phyloP scores from a whole-genome alignment of 1,140 invertebrate genomes.

The Saccostrea echinata region DNA sequence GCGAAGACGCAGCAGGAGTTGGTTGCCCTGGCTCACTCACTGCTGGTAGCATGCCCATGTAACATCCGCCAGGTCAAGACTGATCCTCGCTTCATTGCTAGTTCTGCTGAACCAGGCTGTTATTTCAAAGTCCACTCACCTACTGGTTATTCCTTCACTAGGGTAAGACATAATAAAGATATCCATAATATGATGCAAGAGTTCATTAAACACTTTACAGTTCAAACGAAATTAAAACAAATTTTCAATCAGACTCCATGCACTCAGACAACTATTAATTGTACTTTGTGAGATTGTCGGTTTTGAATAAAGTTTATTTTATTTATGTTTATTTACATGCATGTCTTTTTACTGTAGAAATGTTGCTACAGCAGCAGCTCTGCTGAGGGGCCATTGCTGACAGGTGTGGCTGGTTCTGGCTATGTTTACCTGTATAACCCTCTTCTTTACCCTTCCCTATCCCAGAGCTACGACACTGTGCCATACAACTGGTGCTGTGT shows the following conservation, averaged over 20 bases:
- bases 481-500: conserved; percentile 36
- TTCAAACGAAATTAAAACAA: too few relatives aligned
- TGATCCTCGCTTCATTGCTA: conserved; percentile 1
- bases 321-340: neutral
- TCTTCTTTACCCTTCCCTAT: neutral
- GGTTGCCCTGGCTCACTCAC: neutral
- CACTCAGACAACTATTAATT: too few relatives aligned
- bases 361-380: conserved; percentile 18
- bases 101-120: conserved; percentile 17
- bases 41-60: neutral
- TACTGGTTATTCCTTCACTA: neutral
- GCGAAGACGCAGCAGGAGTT: neutral
- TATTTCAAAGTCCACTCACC: conserved; percentile 19
- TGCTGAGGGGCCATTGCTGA: neutral
- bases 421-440: conserved; percentile 32
- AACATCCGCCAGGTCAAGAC: neutral
- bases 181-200: neutral
- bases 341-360: neutral
- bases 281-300: too few relatives aligned
- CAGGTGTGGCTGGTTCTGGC: neutral
- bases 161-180: neutral
- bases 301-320: neutral
- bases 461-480: neutral
- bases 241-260: too few relatives aligned
- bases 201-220: neutral